Conservation (phyloP, 2,888 invertebrate genomes). For the Pristionchus entomophagus region DNA sequence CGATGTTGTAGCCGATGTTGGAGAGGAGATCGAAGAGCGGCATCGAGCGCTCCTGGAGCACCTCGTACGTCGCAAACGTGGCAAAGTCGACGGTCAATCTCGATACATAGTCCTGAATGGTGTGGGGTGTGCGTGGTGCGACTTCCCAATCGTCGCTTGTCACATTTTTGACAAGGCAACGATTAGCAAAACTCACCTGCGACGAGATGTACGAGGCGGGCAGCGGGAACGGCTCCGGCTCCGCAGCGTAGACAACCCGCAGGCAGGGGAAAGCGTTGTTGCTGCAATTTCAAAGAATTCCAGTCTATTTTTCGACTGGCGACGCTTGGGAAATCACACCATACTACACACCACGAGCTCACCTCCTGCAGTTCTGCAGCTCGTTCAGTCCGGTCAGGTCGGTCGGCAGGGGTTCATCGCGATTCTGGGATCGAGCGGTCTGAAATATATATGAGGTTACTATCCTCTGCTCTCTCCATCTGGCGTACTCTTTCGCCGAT, state of each 20-base stretch:
- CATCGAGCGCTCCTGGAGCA: slow-evolving; percentile 58
- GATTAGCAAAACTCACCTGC: background rate
- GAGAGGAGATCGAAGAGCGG: slow-evolving; percentile 66
- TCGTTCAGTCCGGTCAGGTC: slow-evolving; percentile 58
- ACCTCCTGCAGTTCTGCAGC: slow-evolving; percentile 60
- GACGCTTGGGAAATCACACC: no score
- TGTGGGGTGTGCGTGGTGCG: background rate
- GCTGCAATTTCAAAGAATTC: slow-evolving; percentile 47
- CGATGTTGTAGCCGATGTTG: slow-evolving; percentile 70
- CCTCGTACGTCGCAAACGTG: slow-evolving; percentile 63
- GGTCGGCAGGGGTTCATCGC: slow-evolving; percentile 56
- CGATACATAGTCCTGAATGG: slow-evolving; percentile 68
- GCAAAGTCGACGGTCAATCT: slow-evolving; percentile 65
- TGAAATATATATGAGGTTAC: background rate
- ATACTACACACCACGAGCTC: background rate
- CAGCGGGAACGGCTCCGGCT: slow-evolving; percentile 60
- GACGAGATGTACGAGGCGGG: slow-evolving; percentile 62
- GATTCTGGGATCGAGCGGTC: slow-evolving; percentile 52
- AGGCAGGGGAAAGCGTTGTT: slow-evolving; percentile 63
- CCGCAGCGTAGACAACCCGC: slow-evolving; percentile 59
- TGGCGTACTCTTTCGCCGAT: no score
- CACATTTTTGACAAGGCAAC: background rate
- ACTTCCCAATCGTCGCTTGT: background rate
- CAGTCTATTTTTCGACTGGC: background rate
- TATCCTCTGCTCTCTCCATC: no score